phyloP scores from a whole-genome alignment of 2,888 invertebrate genomes.

The Formica aserva region DNA sequence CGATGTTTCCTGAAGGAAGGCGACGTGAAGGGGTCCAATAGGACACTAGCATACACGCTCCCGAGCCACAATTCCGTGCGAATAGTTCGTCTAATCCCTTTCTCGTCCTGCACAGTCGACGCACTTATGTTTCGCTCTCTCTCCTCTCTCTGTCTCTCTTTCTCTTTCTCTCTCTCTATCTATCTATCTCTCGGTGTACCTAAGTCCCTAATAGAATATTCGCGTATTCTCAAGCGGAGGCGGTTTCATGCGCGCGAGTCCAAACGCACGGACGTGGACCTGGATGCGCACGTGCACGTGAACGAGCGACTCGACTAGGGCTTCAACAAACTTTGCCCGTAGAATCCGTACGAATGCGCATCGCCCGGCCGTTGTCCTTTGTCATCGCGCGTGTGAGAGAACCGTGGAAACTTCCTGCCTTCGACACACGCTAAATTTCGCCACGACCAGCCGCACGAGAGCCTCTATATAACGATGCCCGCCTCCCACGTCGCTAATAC shows the following conservation, averaged over 20 bases:
- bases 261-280: conserved; percentile 36
- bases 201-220: conserved; percentile 62
- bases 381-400: conserved; percentile 50
- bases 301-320: conserved; percentile 50
- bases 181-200: conserved; percentile 19
- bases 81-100: conserved; percentile 68
- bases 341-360: conserved; percentile 70
- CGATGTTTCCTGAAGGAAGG: conserved; percentile 63
- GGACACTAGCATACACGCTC: conserved; percentile 40
- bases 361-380: conserved; percentile 67
- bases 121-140: conserved; percentile 17
- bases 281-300: conserved; percentile 42
- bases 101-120: conserved; percentile 48
- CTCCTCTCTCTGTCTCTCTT: not conserved
- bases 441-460: conserved; percentile 42
- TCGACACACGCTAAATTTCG: conserved; percentile 59
- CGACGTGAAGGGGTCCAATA: conserved; percentile 56
- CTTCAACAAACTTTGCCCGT: conserved; percentile 67
- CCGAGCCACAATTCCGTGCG: conserved; percentile 58
- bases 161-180: not conserved
- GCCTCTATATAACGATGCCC: conserved; percentile 15
- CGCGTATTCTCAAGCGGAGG: conserved; percentile 49
- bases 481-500: conserved; percentile 34
- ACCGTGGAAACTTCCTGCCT: conserved; percentile 54
- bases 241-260: conserved; percentile 35